A percentile compares a stretch with the other conserved stretches of the same genome.
Conservation (phyloP, 2,888 invertebrate species). For the Carpatolechia fugitivella region DNA sequence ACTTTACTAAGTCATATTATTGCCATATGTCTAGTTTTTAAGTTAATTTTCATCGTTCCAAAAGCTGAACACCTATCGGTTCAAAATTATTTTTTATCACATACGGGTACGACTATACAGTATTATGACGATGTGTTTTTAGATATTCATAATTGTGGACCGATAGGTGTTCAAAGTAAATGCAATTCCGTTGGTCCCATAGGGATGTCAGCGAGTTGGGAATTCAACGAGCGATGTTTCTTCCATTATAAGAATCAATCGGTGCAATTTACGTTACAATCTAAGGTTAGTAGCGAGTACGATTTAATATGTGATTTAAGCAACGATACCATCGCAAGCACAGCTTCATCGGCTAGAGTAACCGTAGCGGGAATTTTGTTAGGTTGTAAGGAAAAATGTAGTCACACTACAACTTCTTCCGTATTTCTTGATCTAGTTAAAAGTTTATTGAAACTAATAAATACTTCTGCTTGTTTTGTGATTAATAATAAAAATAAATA, state of each 20-base stretch:
- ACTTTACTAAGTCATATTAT: conserved; percentile 46
- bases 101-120: neutral
- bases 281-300: conserved; percentile 1
- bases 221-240: neutral
- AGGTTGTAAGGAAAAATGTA: conserved; percentile 38
- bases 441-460: conserved; percentile 34
- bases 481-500: conserved; percentile 42
- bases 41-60: neutral
- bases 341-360: conserved; percentile 9
- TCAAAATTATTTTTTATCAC: neutral
- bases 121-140: neutral
- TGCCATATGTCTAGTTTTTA: conserved; percentile 38
- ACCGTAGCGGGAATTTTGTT: conserved; percentile 16
- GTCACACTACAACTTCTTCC: conserved; percentile 33
- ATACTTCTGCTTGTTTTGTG: conserved; percentile 51
- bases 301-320: conserved; percentile 13
- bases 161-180: neutral
- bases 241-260: conserved; percentile 14
- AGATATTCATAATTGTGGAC: neutral
- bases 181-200: neutral
- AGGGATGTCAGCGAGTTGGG: neutral
- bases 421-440: conserved; percentile 34
- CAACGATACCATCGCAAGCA: conserved; percentile 4
- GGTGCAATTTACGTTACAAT: conserved; percentile 12
- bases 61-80: neutral